Percentiles rank a stretch among this genome's conserved stretches.
These are phyloP conservation scores for Chironomus tentans DNA, from an alignment of 2,888 invertebrate species.

Conservation along the genomic window DNA sequence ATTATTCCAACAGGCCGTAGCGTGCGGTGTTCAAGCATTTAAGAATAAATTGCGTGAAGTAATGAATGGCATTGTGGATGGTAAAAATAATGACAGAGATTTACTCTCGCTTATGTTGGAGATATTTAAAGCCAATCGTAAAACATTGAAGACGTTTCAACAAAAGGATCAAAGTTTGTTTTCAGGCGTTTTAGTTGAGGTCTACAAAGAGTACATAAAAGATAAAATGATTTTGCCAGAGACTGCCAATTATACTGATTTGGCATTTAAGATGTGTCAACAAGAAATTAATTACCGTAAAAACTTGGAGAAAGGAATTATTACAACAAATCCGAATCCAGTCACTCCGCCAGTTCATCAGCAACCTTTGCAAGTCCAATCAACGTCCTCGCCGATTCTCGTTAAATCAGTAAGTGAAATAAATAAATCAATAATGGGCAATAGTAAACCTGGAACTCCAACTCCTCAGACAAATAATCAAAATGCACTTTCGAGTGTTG, in stretches of 20 bases:
- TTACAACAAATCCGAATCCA: conserved; percentile 24
- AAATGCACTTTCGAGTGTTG: background rate
- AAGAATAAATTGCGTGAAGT: conserved; percentile 52
- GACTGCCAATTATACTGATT: conserved; percentile 53
- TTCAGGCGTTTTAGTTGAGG: conserved; percentile 56
- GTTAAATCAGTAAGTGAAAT: conserved; percentile 26
- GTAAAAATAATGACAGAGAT: conserved; percentile 44
- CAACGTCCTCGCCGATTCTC: conserved; percentile 30
- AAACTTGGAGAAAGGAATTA: conserved; percentile 42
- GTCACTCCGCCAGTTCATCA: conserved; percentile 9
- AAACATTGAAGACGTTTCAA: conserved; percentile 52
- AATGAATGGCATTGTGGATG: conserved; percentile 35
- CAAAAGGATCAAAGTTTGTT: conserved; percentile 47
- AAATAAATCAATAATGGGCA: background rate
- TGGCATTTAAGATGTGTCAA: conserved; percentile 62
- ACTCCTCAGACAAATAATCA: background rate
- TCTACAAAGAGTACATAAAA: conserved; percentile 55
- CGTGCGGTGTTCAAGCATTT: conserved; percentile 60
- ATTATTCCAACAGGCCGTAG: conserved; percentile 68
- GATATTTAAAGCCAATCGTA: conserved; percentile 59
- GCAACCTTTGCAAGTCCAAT: conserved; percentile 28
- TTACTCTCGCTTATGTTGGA: conserved; percentile 47
- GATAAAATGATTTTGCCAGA: conserved; percentile 51
- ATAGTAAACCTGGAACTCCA: background rate
- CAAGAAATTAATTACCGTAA: conserved; percentile 51